Evolutionary conservation across 2,888 invertebrate genomes (phyloP).

Genomic region (Autographa pulchrina): DNA sequence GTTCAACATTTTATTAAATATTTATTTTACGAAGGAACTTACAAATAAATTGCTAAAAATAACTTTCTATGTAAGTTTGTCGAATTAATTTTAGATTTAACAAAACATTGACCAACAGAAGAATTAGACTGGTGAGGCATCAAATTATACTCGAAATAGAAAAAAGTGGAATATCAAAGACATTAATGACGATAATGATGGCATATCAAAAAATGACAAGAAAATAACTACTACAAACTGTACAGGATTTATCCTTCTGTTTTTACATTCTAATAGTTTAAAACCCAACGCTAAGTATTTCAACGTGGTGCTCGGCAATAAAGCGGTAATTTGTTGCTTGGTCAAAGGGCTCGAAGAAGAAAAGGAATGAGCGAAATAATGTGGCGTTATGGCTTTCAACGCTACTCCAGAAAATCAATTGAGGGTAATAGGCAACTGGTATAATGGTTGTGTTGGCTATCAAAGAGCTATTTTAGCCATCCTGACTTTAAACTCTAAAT

Average conservation of each 20-base stretch:
- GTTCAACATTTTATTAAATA: not conserved
- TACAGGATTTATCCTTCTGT: not conserved
- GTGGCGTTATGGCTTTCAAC: conserved; percentile 21
- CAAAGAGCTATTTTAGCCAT: conserved; percentile 30
- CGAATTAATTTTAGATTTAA: too few species aligned
- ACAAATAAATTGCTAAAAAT: not conserved
- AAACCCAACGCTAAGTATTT: conserved; percentile 16
- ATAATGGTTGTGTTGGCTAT: conserved; percentile 37
- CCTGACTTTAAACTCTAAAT: conserved; percentile 19
- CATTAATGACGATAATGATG: not conserved
- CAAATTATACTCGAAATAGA: too few species aligned
- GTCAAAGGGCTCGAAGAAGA: conserved; percentile 42
- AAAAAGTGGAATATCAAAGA: not conserved
- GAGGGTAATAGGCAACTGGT: conserved; percentile 26
- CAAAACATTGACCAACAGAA: too few species aligned
- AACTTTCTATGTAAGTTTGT: too few species aligned
- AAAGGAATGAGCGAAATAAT: conserved; percentile 42
- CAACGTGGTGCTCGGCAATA: conserved; percentile 3
- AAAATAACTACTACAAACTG: too few species aligned
- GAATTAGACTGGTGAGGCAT: too few species aligned
- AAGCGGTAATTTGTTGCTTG: conserved; percentile 19
- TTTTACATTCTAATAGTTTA: not conserved
- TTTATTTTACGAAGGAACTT: not conserved
- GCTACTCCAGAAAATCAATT: conserved; percentile 47
- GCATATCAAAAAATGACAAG: too few species aligned